Conservation (phyloP, 37 sponge, comb jelly and placozoan genomes). For the Chondrilla cf. caribensis region DNA sequence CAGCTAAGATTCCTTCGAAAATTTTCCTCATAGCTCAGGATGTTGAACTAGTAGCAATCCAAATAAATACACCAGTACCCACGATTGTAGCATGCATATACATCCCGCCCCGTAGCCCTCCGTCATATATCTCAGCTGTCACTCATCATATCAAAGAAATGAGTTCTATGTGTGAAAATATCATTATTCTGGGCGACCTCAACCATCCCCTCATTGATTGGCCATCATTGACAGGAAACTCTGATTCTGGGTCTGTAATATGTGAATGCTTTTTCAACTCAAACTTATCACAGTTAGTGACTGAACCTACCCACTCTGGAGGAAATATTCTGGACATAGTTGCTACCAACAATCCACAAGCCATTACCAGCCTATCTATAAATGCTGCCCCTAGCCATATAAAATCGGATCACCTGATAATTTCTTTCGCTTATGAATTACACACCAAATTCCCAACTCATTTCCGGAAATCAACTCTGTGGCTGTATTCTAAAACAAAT, state of each 20-base stretch:
- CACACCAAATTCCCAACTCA: too few relatives aligned
- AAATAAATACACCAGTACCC: too few relatives aligned
- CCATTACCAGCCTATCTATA: background rate
- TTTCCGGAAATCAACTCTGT: too few relatives aligned
- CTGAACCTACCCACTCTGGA: conserved; percentile 28
- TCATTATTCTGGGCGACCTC: conserved; percentile 41
- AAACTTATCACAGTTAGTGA: conserved; percentile 35
- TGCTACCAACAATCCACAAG: background rate
- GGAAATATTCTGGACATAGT: conserved; percentile 45
- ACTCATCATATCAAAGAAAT: too few relatives aligned
- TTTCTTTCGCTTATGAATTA: background rate
- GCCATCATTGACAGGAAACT: background rate
- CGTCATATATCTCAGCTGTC: background rate
- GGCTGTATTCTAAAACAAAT: too few relatives aligned
- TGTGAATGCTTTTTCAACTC: conserved; percentile 33
- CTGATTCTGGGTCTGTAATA: background rate
- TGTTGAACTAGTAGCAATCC: conserved; percentile 30
- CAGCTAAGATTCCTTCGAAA: background rate
- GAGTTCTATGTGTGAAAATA: background rate
- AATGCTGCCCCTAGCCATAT: background rate
- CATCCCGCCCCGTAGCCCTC: conserved; percentile 11
- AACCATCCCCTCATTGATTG: conserved; percentile 42
- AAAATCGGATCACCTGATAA: conserved; percentile 22
- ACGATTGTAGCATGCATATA: conserved; percentile 12
- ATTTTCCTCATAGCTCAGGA: conserved; percentile 7